phyloP scores from a whole-genome alignment of 2,888 invertebrate species.

The Campopleginae sp. region DNA sequence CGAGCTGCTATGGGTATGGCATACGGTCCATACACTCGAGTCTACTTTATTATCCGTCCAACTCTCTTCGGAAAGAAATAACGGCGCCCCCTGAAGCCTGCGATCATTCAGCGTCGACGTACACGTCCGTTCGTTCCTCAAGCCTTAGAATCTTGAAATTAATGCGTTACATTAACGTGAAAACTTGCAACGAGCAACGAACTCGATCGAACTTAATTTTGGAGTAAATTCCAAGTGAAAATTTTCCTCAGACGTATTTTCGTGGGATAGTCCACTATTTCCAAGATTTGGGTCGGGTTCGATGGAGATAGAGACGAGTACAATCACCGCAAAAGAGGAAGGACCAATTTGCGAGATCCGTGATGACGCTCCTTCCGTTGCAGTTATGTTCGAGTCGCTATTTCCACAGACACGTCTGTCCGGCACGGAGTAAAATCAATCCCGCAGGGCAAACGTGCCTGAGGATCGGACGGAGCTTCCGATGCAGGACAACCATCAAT shows the following conservation, averaged over 20 bases:
- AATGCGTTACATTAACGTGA: slow-evolving; percentile 16
- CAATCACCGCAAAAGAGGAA: slow-evolving; percentile 6
- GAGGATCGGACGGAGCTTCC: slow-evolving; percentile 41
- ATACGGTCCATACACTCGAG: slow-evolving; percentile 50
- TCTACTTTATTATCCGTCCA: slow-evolving; percentile 54
- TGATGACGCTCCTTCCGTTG: slow-evolving; percentile 1
- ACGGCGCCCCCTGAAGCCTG: not conserved
- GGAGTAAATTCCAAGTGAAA: not conserved
- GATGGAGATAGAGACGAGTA: not conserved
- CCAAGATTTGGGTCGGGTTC: not conserved
- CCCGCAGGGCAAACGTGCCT: slow-evolving; percentile 33
- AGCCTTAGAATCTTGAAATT: not conserved
- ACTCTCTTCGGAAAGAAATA: slow-evolving; percentile 19
- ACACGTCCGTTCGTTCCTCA: slow-evolving; percentile 19
- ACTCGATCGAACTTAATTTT: no score
- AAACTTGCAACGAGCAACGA: no score
- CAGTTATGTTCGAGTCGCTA: no score
- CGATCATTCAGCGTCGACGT: not conserved
- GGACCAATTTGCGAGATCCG: slow-evolving; percentile 7
- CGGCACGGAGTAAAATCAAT: slow-evolving; percentile 27
- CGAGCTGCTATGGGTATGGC: slow-evolving; percentile 20
- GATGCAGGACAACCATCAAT: slow-evolving; percentile 51
- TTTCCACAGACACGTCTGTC: slow-evolving; percentile 14
- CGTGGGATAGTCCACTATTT: not conserved
- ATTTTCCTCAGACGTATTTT: not conserved